Base-by-base conservation (phyloP, 2,797 vertebrate genomes). In the Craterocephalus amniculus region DNA sequence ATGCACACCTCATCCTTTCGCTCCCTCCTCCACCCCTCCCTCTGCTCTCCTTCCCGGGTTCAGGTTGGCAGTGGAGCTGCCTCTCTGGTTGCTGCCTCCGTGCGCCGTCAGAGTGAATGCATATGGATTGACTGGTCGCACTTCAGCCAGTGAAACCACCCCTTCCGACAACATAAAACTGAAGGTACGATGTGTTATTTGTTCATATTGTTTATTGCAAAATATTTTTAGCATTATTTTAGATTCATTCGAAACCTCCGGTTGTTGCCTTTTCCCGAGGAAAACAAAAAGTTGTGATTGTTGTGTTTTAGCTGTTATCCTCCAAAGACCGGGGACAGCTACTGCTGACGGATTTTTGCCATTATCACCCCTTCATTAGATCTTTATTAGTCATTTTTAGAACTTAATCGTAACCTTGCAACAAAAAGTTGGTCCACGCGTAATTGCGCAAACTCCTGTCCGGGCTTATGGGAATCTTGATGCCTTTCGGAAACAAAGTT, bases 1-100 rank as follows among this genome's bases (percentile, higher is more conserved):
- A 84, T 66, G 78, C 88, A 88, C 88, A 86, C 89, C 87, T 90
- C 88, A 86, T 83, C 86, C 80, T 63, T 80, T 68, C 70, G 72
- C 60, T 40, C 59, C 74, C 81, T 79, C 84, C 73, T 45, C 81
- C 83, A 83, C 67, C 81, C 78, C 90, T 83, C 88, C 86, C 86
- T 84, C 84, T 80, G 83, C 88, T 90, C 86, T 87, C 87, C 87
- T 92, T 84, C 62, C 70, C 70, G 87, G 91, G 87, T 89, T 87
- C 88, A 88, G 88, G 89, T 89, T 87, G 88, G 79, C 89, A 89
- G 88, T 89, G 85, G 91, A 80, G 89, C 88, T 89, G 86, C 89
- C 84, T 91, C 89, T 86, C 87, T 80, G 87, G 87, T 91, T 89
- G 86, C 87, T 86, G 88, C 82, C 87, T 92, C 87, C 76, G 80